Base-by-base conservation (phyloP, 2,888 invertebrate species). In the Caenorhabditis macrosperma region DNA sequence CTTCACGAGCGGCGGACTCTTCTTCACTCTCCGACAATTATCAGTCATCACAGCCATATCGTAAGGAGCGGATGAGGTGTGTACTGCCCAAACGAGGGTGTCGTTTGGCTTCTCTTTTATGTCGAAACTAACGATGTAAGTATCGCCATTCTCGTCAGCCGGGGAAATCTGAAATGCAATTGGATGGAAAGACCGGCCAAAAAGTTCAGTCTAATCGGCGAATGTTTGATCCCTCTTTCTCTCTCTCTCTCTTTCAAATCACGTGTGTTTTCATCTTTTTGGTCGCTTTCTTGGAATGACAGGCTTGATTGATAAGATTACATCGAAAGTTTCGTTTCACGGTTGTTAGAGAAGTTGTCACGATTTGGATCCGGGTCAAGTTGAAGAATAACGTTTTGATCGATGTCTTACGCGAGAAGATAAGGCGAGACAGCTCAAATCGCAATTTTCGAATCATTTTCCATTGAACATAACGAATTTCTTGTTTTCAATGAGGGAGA, bases 31-130 rank as follows among this genome's bases (percentile, higher is more conserved):
- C 41, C 76, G 69, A 57, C 86, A 86, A 61, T 86, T 86, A 30
- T 86, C 82, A n/a, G 83, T 80, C 84, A 86, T 83, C 35, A 85
- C 82, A 33, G 85, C 84, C 79, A 82, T 84, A 50, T 86, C 86
- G 46, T 86, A 85, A 12, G 86, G 86, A 17, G 84, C 84, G 33
- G 84, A 80, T 33, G 85, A 78, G 52, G 74, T 81, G 63, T 85
- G 85, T 33, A 85, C 68, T 26, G 81, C 76, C 85, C 85, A 85
- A 24, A 67, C 60, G 20, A 82, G 41, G 4, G 74, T 72, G 38
- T 74, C 82, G 35, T 75, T 66, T n/a, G 82, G 80, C 63, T 72
- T 78, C 50, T 81, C 77, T 44, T 75, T 63, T n/a, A 85, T 61
- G 55, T 86, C 82, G 48, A 86, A 86, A 44, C 81, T 74, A 24